Percentiles rank a stretch among this genome's conserved stretches.
These are phyloP conservation scores for Dryoscopus gambensis DNA, from an alignment of 2,113 vertebrate genomes.

Conservation along the genomic window DNA sequence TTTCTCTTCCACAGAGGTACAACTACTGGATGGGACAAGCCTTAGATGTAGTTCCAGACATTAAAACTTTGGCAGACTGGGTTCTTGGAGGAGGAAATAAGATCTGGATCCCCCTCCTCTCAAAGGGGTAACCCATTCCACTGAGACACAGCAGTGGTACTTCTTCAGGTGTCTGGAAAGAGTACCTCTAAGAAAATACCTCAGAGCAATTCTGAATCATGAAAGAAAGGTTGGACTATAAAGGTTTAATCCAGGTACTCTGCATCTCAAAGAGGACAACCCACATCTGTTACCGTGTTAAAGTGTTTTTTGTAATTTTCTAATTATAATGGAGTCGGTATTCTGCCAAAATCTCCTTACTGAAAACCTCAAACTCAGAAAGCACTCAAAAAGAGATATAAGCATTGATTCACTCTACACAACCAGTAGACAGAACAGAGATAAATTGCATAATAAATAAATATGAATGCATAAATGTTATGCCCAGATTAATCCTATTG, in stretches of 20 bases:
- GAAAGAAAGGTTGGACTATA: background rate
- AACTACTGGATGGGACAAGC: background rate
- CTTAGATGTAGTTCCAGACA: background rate
- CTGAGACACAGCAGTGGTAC: background rate
- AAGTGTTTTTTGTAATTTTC: background rate
- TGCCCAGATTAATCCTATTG: background rate
- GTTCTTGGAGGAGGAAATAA: background rate
- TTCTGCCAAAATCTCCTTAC: background rate
- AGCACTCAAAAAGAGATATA: background rate
- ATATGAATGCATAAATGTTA: background rate
- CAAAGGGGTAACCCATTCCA: background rate
- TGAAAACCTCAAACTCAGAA: background rate
- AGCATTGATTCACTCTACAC: background rate
- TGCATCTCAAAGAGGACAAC: background rate
- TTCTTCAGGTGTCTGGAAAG: background rate
- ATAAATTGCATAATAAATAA: too few relatives aligned
- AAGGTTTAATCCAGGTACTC: background rate
- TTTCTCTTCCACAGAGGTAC: background rate
- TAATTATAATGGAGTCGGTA: background rate
- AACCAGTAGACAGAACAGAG: background rate
- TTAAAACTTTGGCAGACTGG: background rate
- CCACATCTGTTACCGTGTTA: background rate
- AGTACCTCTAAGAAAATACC: background rate
- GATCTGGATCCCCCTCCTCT: accelerated
- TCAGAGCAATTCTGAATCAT: background rate